Evolutionary conservation across 2,888 invertebrate genomes (phyloP).

Genomic region (Merodon equestris): DNA sequence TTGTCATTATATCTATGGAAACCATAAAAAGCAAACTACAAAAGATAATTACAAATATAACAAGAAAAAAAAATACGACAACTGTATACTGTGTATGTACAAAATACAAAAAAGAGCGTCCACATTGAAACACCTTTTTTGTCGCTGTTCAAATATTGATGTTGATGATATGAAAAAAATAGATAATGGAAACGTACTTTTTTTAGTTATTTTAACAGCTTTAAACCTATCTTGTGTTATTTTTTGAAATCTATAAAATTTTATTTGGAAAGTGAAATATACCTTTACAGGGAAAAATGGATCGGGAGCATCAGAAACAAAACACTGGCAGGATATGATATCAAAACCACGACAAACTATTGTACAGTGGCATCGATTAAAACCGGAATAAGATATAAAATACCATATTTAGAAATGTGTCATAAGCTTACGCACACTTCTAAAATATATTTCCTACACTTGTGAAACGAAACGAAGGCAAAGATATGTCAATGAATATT

Average conservation of each 20-base stretch:
- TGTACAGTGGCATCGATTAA: constrained; percentile 97
- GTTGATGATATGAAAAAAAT: constrained; percentile 4
- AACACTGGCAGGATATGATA: constrained; percentile 99
- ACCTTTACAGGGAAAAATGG: constrained; percentile 88
- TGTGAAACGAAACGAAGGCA: constrained; percentile 29
- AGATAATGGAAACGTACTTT: constrained; percentile 43
- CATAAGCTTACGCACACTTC: constrained; percentile 59
- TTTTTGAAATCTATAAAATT: constrained; percentile 6
- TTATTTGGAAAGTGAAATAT: constrained; percentile 27
- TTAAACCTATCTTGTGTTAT: no score
- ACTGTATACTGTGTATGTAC: no score
- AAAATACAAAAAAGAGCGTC: constrained; percentile 41
- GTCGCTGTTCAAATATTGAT: constrained; percentile 34
- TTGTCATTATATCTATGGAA: constrained; percentile 71
- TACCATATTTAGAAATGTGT: constrained; percentile 41
- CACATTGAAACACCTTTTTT: constrained; percentile 68
- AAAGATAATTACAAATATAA: constrained; percentile 8
- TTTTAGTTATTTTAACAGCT: no score
- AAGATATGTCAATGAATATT: constrained; percentile 42
- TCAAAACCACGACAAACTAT: constrained; percentile 97
- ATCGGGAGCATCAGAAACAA: constrained; percentile 96
- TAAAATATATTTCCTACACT: constrained; percentile 27
- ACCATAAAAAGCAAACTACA: constrained; percentile 63
- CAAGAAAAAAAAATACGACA: no score
- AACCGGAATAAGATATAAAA: constrained; percentile 88